Percentiles rank a stretch among this genome's conserved stretches.
These are phyloP conservation scores for Beris chalybata DNA, from an alignment of 2,888 invertebrate genomes.

Conservation along the genomic window DNA sequence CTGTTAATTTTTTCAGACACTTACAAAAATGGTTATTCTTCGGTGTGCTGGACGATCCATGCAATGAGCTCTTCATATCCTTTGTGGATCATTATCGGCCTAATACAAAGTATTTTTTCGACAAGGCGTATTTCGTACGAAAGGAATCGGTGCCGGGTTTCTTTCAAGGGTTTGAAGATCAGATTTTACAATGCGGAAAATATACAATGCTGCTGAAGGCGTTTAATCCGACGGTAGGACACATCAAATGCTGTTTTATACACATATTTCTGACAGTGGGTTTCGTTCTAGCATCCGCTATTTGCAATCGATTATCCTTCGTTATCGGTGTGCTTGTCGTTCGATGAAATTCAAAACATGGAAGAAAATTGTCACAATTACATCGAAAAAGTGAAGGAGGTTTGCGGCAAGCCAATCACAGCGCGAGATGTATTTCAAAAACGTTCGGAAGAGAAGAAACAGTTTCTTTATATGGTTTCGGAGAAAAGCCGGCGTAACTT, in stretches of 20 bases:
- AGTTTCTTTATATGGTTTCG: conserved; percentile 60
- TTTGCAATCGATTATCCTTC: conserved; percentile 49
- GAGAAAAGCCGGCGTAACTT: conserved; percentile 50
- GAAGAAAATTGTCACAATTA: conserved; percentile 44
- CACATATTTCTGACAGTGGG: not conserved
- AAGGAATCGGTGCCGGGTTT: conserved; percentile 66
- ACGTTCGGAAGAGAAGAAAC: conserved; percentile 57
- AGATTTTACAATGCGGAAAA: conserved; percentile 74
- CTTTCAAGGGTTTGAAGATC: conserved; percentile 63
- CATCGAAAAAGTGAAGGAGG: conserved; percentile 44
- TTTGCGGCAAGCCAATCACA: conserved; percentile 59
- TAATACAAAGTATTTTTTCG: conserved; percentile 53
- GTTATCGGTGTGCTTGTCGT: conserved; percentile 50
- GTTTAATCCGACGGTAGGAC: conserved; percentile 68
- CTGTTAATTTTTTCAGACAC: conserved; percentile 41
- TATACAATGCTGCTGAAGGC: conserved; percentile 70
- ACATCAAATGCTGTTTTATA: not conserved
- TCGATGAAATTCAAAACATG: conserved; percentile 46
- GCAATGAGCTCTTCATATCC: conserved; percentile 81
- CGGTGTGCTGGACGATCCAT: conserved; percentile 77
- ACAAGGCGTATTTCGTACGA: conserved; percentile 50
- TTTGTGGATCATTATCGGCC: conserved; percentile 47
- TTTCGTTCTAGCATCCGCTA: conserved; percentile 47
- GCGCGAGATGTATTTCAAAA: conserved; percentile 59
- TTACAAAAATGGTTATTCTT: conserved; percentile 84